phyloP scores from a whole-genome alignment of 2,797 vertebrate genomes.

The Antrozous pallidus region DNA sequence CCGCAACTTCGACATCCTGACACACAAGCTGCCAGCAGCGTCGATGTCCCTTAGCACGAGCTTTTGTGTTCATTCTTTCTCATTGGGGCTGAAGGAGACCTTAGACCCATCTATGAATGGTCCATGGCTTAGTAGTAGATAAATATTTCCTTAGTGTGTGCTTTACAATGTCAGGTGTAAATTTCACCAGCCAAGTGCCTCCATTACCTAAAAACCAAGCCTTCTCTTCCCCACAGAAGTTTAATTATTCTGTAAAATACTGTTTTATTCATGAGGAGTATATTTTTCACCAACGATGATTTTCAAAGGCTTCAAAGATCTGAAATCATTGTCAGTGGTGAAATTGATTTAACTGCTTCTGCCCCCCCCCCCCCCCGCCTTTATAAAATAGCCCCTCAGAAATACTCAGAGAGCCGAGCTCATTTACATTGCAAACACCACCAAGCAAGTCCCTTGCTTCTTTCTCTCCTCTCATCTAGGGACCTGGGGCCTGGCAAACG shows the following conservation, averaged over 20 bases:
- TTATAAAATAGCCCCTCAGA: slow-evolving; percentile 18
- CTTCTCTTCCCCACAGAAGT: not conserved
- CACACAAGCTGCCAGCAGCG: not conserved
- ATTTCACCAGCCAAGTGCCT: not conserved
- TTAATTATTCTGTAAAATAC: not conserved
- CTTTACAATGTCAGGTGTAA: not conserved
- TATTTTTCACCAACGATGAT: not conserved
- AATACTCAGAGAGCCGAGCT: not conserved
- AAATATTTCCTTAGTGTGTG: not conserved
- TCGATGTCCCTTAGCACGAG: not conserved
- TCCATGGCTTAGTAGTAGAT: not conserved
- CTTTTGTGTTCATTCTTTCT: not conserved
- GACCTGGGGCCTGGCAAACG: slow-evolving; percentile 78
- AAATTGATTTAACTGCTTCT: not conserved
- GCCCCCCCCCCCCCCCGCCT: not conserved
- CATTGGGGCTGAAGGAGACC: not conserved
- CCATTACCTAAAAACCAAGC: not conserved
- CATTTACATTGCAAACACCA: not conserved
- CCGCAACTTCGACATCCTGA: not conserved
- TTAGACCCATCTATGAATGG: not conserved
- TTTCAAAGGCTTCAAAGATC: slow-evolving; percentile 11
- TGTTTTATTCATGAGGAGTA: not conserved
- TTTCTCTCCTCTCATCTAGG: slow-evolving; percentile 61
- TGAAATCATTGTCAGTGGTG: not conserved
- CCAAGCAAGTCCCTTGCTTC: slow-evolving; percentile 23